Base-by-base conservation (phyloP, 2,113 vertebrate species). In the Chaetodon trifascialis region DNA sequence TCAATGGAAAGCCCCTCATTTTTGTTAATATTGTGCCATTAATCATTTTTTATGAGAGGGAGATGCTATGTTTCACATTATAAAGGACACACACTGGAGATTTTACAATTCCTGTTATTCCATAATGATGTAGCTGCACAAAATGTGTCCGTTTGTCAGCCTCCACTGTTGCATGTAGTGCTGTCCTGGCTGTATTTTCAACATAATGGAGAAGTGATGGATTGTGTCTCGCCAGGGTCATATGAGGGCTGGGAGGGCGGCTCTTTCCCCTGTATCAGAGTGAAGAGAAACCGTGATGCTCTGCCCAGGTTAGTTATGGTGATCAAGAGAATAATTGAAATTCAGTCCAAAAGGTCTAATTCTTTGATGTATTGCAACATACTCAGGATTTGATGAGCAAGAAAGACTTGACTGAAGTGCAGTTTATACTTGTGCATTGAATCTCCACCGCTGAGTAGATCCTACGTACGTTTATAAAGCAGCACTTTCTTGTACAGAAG, bases 221-320 rank as follows among this genome's bases (percentile, higher is more conserved):
- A 14, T 54, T 59, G 52, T 17, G 55, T 75, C 58, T 82, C 79
- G 30, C n/a, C 85, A 98, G 97, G 96, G 49, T 88, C 95, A 12
- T 97, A 96, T 1, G 96, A 97, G 73, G 96, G 96, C 44, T 96
- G 96, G 66, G 95, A 96, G 38, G 96, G 96, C 59, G 94, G 93
- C 2, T 93, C 95, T 1, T 93, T 97, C 73, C 96, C 97, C 80
- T 98, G 96, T 84, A 94, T 98, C 74, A 94, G 95, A 77, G 95
- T 97, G 54, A 95, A 95, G 89, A 97, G 95, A 92, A 93, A 82
- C 77, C 83, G 77, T 1, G 96, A 97, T 46, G 87, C 94, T 72
- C 77, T 94, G 9, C 96, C 97, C 49, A 96, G 95, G 97, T 97
- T 79, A 63, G 93, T 86, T 16, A 17, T 69, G 30, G 11, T 68